phyloP scores from a whole-genome alignment of 2,113 vertebrate species.

The Aepyceros melampus region DNA sequence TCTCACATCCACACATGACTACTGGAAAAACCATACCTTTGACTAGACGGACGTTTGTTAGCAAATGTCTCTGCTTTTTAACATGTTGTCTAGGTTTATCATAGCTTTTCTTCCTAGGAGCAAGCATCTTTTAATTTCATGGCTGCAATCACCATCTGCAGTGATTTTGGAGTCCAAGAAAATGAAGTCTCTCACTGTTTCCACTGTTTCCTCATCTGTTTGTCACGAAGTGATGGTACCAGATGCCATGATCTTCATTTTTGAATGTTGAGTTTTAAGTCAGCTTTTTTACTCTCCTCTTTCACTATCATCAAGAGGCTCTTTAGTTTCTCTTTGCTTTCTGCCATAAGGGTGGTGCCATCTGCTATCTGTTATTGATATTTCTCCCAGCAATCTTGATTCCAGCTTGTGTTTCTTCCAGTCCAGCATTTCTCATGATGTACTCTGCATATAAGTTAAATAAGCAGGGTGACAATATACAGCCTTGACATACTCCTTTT shows the following conservation, averaged over 20 bases:
- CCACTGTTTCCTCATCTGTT: neutral
- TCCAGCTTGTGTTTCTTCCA: neutral
- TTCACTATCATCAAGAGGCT: neutral
- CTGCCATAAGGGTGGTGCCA: neutral
- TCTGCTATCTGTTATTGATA: neutral
- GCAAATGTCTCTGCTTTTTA: neutral
- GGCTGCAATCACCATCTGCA: neutral
- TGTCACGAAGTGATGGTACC: neutral
- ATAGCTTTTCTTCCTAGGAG: neutral
- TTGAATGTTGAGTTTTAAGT: neutral
- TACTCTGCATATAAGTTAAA: neutral
- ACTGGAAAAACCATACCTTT: neutral
- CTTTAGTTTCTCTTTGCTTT: neutral
- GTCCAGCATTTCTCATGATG: neutral
- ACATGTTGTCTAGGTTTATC: neutral
- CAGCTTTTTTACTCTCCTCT: neutral
- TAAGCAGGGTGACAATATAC: neutral
- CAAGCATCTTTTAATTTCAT: neutral
- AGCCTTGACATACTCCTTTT: neutral
- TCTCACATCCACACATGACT: neutral
- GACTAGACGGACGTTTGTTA: neutral
- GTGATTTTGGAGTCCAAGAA: neutral
- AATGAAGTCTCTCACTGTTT: neutral
- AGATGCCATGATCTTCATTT: neutral
- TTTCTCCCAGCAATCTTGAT: accelerated